Conservation (phyloP, 2,888 invertebrate species). For the Campoplex capitator region DNA sequence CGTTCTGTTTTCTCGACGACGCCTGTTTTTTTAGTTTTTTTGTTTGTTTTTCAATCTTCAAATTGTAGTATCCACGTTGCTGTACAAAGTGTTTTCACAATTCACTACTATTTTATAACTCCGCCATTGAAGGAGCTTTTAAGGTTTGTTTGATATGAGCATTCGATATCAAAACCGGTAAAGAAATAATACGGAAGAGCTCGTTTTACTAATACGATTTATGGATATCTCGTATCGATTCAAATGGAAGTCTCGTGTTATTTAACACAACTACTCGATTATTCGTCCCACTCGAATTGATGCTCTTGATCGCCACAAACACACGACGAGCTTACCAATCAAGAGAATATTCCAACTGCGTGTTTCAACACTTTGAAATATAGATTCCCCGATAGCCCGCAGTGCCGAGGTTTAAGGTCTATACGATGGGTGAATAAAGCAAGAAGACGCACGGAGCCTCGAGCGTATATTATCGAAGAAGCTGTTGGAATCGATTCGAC, state of each 20-base stretch:
- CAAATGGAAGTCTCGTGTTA: background rate
- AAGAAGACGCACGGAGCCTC: background rate
- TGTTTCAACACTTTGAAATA: background rate
- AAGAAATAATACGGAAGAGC: background rate
- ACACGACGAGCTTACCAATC: background rate
- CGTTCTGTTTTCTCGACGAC: conserved; percentile 68
- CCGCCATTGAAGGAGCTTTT: background rate
- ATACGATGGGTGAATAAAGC: background rate
- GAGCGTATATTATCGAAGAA: background rate
- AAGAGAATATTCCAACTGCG: background rate
- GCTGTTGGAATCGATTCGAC: background rate
- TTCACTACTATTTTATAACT: background rate
- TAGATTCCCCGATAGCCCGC: background rate
- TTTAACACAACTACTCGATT: background rate
- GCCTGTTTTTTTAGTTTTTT: conserved; percentile 18
- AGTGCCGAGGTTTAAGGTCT: background rate
- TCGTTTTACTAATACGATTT: background rate
- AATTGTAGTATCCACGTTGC: background rate
- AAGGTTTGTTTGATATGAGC: background rate
- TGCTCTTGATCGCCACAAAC: too few relatives aligned
- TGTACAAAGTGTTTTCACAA: background rate
- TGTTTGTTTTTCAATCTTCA: background rate
- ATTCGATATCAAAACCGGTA: background rate
- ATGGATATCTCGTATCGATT: background rate
- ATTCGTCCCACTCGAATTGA: background rate